These are phyloP conservation scores for Catostomus latipinnis DNA, from an alignment of 2,797 vertebrate genomes.

Conservation along the genomic window DNA sequence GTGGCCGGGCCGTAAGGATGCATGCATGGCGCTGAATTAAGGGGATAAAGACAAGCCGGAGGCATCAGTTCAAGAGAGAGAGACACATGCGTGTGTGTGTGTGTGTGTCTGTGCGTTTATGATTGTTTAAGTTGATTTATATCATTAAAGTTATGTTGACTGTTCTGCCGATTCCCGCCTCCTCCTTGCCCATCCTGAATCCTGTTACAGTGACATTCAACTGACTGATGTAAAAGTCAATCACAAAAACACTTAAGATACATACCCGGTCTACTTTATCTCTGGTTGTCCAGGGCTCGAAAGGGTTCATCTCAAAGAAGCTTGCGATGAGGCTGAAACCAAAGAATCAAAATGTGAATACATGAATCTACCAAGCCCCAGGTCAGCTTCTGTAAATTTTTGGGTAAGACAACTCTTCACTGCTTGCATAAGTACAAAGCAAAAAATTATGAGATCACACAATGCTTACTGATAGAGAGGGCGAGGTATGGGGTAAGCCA, in stretches of 20 bases:
- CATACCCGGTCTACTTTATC: constrained; percentile 94
- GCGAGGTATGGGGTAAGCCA: constrained; percentile 86
- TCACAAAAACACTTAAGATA: constrained; percentile 15
- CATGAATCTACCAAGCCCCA: neutral
- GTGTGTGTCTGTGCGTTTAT: too few species aligned
- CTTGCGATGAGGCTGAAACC: constrained; percentile 78
- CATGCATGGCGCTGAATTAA: too few species aligned
- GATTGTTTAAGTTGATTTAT: too few species aligned
- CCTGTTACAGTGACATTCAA: too few species aligned
- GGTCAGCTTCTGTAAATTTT: neutral
- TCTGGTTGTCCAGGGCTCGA: constrained; percentile 89
- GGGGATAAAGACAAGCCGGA: too few species aligned
- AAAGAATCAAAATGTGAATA: neutral
- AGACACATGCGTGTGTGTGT: too few species aligned
- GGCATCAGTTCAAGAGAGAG: too few species aligned
- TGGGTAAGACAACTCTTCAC: neutral
- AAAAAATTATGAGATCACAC: neutral
- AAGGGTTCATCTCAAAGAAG: constrained; percentile 85
- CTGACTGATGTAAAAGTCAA: too few species aligned
- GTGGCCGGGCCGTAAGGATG: too few species aligned
- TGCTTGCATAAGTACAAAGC: neutral
- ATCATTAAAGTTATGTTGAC: too few species aligned
- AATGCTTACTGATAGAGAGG: constrained; percentile 87
- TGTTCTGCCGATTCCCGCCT: too few species aligned
- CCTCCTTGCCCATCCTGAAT: too few species aligned